A percentile compares a stretch with the other conserved stretches of the same genome.
phyloP scores from a whole-genome alignment of 1,140 invertebrate genomes.

The Aphelenchoides avenae region DNA sequence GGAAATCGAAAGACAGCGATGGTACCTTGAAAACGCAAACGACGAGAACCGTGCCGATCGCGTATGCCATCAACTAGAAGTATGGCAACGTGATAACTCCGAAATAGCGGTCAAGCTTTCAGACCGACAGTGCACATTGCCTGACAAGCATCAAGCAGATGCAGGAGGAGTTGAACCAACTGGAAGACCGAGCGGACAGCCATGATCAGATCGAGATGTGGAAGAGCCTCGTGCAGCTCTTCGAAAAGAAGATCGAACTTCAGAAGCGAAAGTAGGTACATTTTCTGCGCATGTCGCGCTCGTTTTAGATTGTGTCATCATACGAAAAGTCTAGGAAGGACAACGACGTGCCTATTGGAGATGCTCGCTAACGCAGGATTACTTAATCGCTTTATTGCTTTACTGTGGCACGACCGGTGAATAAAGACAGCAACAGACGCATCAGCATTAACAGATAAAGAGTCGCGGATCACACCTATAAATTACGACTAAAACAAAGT shows the following conservation, averaged over 20 bases:
- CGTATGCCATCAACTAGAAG: constrained; percentile 18
- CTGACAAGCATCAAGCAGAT: constrained; percentile 19
- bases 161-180: constrained; percentile 12
- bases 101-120: not conserved
- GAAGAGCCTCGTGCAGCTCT: constrained; percentile 37
- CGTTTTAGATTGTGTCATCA: too few species aligned
- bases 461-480: too few species aligned
- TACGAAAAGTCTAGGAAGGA: too few species aligned
- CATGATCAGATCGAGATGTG: constrained; percentile 40
- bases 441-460: not conserved
- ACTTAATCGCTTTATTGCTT: too few species aligned
- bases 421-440: constrained; percentile 12
- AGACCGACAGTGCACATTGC: constrained; percentile 20
- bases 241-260: constrained; percentile 31
- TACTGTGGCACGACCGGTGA: too few species aligned
- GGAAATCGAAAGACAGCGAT: constrained; percentile 24
- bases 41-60: constrained; percentile 12
- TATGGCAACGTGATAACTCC: constrained; percentile 2
- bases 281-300: too few species aligned
- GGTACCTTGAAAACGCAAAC: constrained; percentile 27
- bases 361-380: too few species aligned
- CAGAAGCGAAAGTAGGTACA: constrained; percentile 18
- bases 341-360: too few species aligned
- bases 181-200: constrained; percentile 2
- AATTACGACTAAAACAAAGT: too few species aligned